These are phyloP conservation scores for Dicentrarchus labrax DNA, from an alignment of 2,113 vertebrate genomes.

Conservation along the genomic window DNA sequence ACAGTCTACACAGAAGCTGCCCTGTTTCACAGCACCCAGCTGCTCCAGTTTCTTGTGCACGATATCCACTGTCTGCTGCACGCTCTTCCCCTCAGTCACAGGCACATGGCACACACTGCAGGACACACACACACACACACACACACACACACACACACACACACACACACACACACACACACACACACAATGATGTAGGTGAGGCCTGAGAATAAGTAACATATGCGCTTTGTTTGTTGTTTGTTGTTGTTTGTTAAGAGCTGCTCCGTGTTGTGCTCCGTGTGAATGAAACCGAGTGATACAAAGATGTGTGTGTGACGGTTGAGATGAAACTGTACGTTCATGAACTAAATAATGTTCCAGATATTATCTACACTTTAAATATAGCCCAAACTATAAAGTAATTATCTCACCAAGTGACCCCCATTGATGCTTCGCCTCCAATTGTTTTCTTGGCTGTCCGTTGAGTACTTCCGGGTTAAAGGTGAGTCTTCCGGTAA, in stretches of 20 bases:
- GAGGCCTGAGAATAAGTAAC: too few relatives aligned
- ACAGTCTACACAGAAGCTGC: conserved; percentile 96
- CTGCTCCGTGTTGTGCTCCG: background rate
- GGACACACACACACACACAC: background rate
- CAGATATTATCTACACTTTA: background rate
- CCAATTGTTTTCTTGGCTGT: background rate
- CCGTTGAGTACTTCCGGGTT: conserved; percentile 67
- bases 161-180: too few relatives aligned
- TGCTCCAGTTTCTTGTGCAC: conserved; percentile 93
- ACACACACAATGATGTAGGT: too few relatives aligned
- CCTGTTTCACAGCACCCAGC: conserved; percentile 95
- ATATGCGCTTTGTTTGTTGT: too few relatives aligned
- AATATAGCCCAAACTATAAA: background rate
- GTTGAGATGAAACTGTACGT: accelerated
- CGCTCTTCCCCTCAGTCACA: conserved; percentile 94
- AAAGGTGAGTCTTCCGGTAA: conserved; percentile 27
- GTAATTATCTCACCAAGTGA: conserved; percentile 80
- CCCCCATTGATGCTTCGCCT: conserved; percentile 79
- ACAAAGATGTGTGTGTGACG: background rate
- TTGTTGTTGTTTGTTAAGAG: too few relatives aligned
- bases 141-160: too few relatives aligned
- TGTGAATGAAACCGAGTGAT: background rate
- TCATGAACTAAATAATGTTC: too few relatives aligned
- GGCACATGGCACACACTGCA: conserved; percentile 95
- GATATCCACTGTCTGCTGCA: conserved; percentile 96